phyloP scores from a whole-genome alignment of 1,140 invertebrate species.

The Stenopsyche tienmushanensis region DNA sequence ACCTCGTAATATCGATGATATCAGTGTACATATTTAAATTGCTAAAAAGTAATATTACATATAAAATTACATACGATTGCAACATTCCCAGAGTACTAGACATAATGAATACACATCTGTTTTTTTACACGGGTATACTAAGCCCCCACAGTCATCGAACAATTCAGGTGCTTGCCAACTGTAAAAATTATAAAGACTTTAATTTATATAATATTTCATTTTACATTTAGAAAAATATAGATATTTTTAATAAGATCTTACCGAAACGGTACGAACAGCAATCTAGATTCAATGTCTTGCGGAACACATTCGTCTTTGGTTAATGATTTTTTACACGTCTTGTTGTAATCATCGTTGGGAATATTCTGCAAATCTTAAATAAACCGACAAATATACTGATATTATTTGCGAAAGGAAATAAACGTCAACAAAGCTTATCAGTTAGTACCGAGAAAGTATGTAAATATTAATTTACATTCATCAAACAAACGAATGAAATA shows the following conservation, averaged over 20 bases:
- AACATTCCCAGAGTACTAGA: constrained; percentile 51
- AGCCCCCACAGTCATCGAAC: constrained; percentile 46
- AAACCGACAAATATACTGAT: too few species aligned
- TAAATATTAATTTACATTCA: too few species aligned
- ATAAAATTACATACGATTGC: constrained; percentile 47
- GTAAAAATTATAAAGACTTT: constrained; percentile 6
- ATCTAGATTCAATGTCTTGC: background rate
- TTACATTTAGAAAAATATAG: too few species aligned
- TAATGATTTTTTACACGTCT: too few species aligned
- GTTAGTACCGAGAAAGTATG: too few species aligned
- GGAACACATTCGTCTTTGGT: constrained; percentile 9
- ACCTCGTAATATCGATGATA: too few species aligned
- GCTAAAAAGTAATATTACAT: too few species aligned
- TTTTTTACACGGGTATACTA: constrained; percentile 47
- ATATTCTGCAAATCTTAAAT: too few species aligned
- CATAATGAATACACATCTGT: constrained; percentile 52
- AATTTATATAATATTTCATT: background rate
- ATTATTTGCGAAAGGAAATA: too few species aligned
- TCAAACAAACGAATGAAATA: background rate
- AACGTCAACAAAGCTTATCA: too few species aligned
- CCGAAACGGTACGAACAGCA: background rate
- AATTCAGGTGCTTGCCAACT: constrained; percentile 52
- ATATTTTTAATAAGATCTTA: too few species aligned
- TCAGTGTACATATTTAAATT: too few species aligned
- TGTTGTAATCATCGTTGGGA: background rate